A percentile compares a stretch with the other conserved stretches of the same genome.
phyloP scores from a whole-genome alignment of 2,888 invertebrate species.

The Pecten maximus region DNA sequence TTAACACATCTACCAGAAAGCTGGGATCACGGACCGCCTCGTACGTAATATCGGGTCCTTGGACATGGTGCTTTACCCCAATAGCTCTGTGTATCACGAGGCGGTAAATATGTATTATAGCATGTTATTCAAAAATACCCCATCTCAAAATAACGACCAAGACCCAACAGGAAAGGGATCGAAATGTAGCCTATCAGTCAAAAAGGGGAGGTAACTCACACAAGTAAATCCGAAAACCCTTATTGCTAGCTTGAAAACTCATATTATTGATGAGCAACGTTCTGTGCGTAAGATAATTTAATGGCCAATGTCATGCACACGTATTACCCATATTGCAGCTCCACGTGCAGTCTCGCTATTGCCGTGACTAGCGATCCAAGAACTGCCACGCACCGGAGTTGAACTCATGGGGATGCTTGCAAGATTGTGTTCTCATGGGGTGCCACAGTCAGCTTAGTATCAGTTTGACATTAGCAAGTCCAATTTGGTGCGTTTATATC shows the following conservation, averaged over 20 bases:
- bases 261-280: not conserved
- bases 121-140: no score
- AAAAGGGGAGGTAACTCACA: not conserved
- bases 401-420: not conserved
- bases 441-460: not conserved
- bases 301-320: not conserved
- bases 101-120: no score
- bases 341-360: not conserved
- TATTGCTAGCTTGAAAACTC: not conserved
- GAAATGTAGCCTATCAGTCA: no score
- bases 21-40: no score
- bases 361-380: not conserved
- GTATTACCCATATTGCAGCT: not conserved
- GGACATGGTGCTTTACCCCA: no score
- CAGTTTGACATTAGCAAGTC: slow-evolving; percentile 13
- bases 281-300: not conserved
- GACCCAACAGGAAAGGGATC: no score
- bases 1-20: no score
- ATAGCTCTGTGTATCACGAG: no score
- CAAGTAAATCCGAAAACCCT: not conserved
- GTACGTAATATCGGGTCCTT: no score
- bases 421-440: not conserved
- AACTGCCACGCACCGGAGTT: not conserved
- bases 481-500: not conserved
- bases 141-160: no score